Base-by-base conservation (phyloP, 1,140 invertebrate genomes). In the Pseudomyrmex flavicornis region DNA sequence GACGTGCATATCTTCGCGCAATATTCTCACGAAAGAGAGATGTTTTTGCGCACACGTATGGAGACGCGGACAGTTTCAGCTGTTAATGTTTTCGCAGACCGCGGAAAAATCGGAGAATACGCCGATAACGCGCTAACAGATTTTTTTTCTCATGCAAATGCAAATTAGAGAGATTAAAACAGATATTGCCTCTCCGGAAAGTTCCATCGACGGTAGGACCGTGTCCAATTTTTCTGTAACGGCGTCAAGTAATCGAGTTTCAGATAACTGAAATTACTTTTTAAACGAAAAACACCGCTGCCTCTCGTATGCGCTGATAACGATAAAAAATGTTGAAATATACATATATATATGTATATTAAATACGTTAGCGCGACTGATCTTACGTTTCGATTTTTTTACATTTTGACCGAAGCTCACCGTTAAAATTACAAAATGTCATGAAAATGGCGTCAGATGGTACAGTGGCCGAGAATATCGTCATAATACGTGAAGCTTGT, bases 221-320 rank as follows among this genome's bases (percentile, higher is more conserved):
- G 9, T 48, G 44, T 72, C 44, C 76, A 72, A 70, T 72, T 80
- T 35, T 80, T 80, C 44, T 50, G 20, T 72, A 80, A 80, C 66
- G 46, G 20, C 76, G 59, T 80, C 54, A 17, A 70, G 68, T 80
- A 80, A 80, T 80, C 12, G 76, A 50, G 54, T 72, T 79, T 70
- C 22, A 50, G 66, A 61, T 72, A 72, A 80, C 46, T 80, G 76
- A 72, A 72, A 80, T 80, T 80, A 80, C 76, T 80, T 80, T 80
- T 80, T 80, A 75, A 82, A 65, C 79, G 79, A 75, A 58, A 75
- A 75, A 82, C 69, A 63, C 75, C 54, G 58, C 70, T 35, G 35
- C 35, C 5, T 35, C 9, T 46, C 17, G 20, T 50, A 46, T 54
- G 59, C 44, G 2, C 13, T 65, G 58, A 46, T 82, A 82, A 82